Base-by-base conservation (phyloP, 2,797 vertebrate genomes). In the Kryptolebias ocellatus region DNA sequence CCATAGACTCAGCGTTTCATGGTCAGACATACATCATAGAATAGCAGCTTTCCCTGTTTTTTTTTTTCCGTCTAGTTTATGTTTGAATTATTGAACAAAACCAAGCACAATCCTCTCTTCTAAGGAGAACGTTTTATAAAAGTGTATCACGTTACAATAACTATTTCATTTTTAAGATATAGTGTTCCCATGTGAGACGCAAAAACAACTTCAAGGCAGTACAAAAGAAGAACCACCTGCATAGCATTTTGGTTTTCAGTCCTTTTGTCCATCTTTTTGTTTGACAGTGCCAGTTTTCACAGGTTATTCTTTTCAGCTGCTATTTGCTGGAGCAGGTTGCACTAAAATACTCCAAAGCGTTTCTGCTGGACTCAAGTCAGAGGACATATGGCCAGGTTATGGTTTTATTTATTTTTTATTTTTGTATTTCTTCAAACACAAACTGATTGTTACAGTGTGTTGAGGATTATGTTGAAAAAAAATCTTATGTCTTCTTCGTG, bases 1-100 rank as follows among this genome's bases (percentile, higher is more conserved):
- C 78, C 64, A 53, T 60, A 47, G 70, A 72, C 70, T 56, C 72
- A 64, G 64, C 60, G 77, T 88, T 82, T 85, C 61, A 70, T 73
- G 61, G 74, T 78, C 76, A 72, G 74, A 72, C 80, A 76, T 86
- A 82, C 83, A 82, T 89, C 79, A 79, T 64, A 42, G 73, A 53
- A 59, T 24, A 54, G 60, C 24, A 46, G 31, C 58, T 53, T 34
- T 49, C 15, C 60, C 78, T 81, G 64, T 78, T 85, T 84, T 31
- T 85, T 62, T 34, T 56, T 17, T 9, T 52, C 20, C 12, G 18
- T 12, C 17, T 74, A 66, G 17, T 42, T 44, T 42, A 39, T 24
- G 37, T 7, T 15, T 61, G 45, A 42, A 50, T 29, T 42, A 5
- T 9, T 45, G 4, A 17, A 46, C 17, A 64, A 54, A 60, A 42